Conservation (phyloP, 2,113 vertebrate genomes). For the Protobothrops mucrosquamatus region DNA sequence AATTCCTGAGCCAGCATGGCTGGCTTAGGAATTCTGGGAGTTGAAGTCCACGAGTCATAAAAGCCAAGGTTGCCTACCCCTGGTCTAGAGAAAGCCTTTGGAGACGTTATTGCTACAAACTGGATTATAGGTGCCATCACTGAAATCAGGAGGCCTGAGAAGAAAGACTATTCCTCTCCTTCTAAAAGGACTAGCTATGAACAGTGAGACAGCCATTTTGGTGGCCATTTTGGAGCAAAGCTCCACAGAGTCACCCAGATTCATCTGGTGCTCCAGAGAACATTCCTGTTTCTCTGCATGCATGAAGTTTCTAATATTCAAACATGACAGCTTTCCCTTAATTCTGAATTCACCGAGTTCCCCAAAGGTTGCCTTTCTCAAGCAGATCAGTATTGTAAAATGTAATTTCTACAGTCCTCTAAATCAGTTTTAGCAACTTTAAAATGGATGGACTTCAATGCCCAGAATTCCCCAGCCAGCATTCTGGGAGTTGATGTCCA, state of each 20-base stretch:
- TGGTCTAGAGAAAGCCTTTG: background rate
- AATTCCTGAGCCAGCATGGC: too few species aligned
- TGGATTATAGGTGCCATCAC: background rate
- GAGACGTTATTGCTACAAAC: background rate
- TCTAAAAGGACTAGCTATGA: background rate
- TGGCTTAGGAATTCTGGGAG: too few species aligned
- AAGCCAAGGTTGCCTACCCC: too few species aligned
- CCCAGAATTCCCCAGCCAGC: background rate
- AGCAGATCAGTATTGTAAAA: background rate
- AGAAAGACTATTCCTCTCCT: background rate
- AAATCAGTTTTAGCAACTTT: background rate
- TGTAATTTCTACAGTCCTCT: background rate
- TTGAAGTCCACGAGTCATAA: too few species aligned
- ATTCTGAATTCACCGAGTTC: background rate
- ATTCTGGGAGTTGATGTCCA: too few species aligned
- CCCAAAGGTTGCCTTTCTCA: too few species aligned
- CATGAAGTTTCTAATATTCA: background rate
- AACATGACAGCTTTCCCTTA: background rate
- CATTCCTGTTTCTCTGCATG: background rate
- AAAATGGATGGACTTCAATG: background rate
- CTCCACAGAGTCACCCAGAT: background rate
- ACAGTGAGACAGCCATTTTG: background rate
- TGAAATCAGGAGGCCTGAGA: background rate
- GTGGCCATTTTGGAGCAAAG: background rate
- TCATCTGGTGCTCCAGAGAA: background rate